Conservation (phyloP, 2,888 invertebrate genomes). For the Ecliptopera silaceata region DNA sequence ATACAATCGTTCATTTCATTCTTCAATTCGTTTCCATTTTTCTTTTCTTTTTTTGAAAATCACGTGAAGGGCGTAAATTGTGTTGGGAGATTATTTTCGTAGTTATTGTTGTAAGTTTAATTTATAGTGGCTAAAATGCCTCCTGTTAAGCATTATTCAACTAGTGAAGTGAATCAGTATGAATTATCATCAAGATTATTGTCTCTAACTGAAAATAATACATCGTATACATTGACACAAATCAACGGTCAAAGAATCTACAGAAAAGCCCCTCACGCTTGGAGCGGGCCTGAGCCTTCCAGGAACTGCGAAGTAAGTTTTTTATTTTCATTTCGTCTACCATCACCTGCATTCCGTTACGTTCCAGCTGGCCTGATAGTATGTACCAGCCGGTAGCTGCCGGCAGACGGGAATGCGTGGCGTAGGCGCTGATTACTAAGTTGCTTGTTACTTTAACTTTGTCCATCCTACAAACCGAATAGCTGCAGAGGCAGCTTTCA, state of each 20-base stretch:
- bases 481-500: too few species aligned
- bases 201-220: conserved; percentile 77
- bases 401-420: too few species aligned
- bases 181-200: conserved; percentile 79
- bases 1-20: conserved; percentile 39
- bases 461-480: too few species aligned
- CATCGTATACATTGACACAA: conserved; percentile 80
- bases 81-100: conserved; percentile 58
- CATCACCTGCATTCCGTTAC: not conserved
- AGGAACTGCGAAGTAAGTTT: conserved; percentile 84
- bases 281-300: conserved; percentile 78
- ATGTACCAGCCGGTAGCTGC: too few species aligned
- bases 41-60: conserved; percentile 62
- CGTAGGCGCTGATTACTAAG: too few species aligned
- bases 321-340: not conserved
- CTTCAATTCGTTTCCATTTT: conserved; percentile 46
- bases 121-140: conserved; percentile 72
- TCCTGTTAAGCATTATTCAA: conserved; percentile 75
- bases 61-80: conserved; percentile 48
- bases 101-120: conserved; percentile 71
- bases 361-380: not conserved
- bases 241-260: conserved; percentile 88
- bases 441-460: too few species aligned
- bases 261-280: conserved; percentile 83
- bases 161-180: conserved; percentile 81